A percentile compares a stretch with the other conserved stretches of the same genome.
These are phyloP conservation scores for Toxonevra muliebris DNA, from an alignment of 2,888 invertebrate genomes.

Conservation along the genomic window DNA sequence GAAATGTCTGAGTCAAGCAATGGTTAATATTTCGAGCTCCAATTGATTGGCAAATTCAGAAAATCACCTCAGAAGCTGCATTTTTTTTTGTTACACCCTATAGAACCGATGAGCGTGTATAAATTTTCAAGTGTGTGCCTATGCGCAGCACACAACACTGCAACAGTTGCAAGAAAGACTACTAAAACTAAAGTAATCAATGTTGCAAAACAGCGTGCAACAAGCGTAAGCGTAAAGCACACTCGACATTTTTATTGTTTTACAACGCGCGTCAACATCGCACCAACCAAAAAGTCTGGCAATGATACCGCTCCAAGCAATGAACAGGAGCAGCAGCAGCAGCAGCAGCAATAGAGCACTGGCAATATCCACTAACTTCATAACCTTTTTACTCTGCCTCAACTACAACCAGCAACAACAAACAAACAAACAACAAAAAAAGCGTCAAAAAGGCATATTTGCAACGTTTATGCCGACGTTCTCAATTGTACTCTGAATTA, in stretches of 20 bases:
- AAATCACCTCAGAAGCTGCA: too few species aligned
- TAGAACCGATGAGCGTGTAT: too few species aligned
- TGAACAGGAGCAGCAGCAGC: not conserved
- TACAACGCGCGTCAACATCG: not conserved
- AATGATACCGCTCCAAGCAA: constrained; percentile 7
- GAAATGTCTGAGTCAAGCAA: too few species aligned
- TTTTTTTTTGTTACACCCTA: too few species aligned
- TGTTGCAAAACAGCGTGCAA: constrained; percentile 10
- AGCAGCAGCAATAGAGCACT: not conserved
- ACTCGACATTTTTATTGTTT: constrained; percentile 18
- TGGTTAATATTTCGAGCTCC: too few species aligned
- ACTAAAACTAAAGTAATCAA: constrained; percentile 1
- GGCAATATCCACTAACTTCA: not conserved
- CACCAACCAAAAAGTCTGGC: not conserved
- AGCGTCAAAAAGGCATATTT: not conserved
- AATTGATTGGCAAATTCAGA: too few species aligned
- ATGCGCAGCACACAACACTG: not conserved
- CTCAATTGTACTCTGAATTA: constrained; percentile 10
- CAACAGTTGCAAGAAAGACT: not conserved
- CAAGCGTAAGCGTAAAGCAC: constrained; percentile 15
- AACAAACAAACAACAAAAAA: not conserved
- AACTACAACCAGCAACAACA: not conserved
- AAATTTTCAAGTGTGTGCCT: too few species aligned
- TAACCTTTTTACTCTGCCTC: not conserved
- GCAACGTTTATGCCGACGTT: not conserved